Evolutionary conservation across 2,888 invertebrate species (phyloP).

Genomic region (Pollenia angustigena): DNA sequence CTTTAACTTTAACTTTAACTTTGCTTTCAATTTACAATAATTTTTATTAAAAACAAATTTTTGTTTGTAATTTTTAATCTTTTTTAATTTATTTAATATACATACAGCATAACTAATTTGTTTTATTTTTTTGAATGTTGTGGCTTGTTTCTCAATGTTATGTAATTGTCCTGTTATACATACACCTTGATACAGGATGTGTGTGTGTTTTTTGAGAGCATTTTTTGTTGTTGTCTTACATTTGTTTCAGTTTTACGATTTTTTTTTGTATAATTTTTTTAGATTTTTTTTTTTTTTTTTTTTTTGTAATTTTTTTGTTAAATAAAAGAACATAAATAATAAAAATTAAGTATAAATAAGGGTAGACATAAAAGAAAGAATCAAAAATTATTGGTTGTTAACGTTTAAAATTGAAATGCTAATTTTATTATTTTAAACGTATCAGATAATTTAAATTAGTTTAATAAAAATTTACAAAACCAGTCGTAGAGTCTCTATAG

Average conservation of each 20-base stretch:
- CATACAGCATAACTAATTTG: neutral
- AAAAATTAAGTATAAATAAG: neutral
- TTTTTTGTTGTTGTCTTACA: conserved; percentile 63
- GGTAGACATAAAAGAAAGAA: neutral
- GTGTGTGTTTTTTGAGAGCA: conserved; percentile 6
- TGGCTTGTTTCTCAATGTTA: conserved; percentile 46
- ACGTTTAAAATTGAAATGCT: neutral
- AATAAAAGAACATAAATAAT: neutral
- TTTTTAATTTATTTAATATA: conserved; percentile 11
- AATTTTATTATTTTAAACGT: neutral
- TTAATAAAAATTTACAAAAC: no score
- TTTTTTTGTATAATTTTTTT: conserved; percentile 46
- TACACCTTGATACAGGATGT: conserved; percentile 55
- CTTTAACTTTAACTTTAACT: no score
- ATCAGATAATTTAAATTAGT: no score
- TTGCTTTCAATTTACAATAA: conserved; percentile 47
- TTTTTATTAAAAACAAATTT: neutral
- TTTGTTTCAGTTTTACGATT: conserved; percentile 62
- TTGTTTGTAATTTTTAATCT: conserved; percentile 37
- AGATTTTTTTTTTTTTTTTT: neutral
- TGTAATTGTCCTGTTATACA: conserved; percentile 41
- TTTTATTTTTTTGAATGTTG: conserved; percentile 45
- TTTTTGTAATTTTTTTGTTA: conserved; percentile 5
- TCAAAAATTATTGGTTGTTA: neutral
- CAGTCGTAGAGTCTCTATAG: no score